phyloP scores from a whole-genome alignment of 2,888 invertebrate genomes.

The Rhyacophila evoluta region DNA sequence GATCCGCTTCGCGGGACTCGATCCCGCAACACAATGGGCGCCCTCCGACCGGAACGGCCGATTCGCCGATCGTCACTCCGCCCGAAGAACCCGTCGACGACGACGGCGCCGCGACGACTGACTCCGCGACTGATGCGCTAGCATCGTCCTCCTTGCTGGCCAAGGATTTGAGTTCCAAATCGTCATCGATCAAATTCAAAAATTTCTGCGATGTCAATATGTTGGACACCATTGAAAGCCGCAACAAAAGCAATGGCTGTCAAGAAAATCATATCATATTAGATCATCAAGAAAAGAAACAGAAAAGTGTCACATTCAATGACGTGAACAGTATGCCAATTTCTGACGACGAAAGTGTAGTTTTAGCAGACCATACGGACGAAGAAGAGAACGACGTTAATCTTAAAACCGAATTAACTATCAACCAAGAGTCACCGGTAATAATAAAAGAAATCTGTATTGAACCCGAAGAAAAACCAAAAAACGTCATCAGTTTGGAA shows the following conservation, averaged over 20 bases:
- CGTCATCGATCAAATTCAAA: constrained; percentile 48
- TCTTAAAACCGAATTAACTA: neutral
- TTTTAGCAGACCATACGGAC: no score
- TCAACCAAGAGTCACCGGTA: neutral
- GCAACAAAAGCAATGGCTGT: neutral
- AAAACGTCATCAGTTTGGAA: neutral
- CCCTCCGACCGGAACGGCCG: constrained; percentile 33
- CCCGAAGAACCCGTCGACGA: neutral
- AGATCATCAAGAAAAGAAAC: neutral
- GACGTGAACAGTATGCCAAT: neutral
- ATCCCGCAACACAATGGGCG: constrained; percentile 23
- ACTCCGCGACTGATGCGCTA: neutral
- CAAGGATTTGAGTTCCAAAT: constrained; percentile 36
- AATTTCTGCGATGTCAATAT: constrained; percentile 52
- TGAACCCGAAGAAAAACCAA: neutral
- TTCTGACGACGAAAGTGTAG: neutral
- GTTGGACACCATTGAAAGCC: constrained; percentile 43
- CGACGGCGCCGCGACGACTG: neutral
- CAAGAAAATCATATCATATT: neutral
- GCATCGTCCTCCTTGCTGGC: neutral
- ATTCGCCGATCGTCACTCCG: constrained; percentile 25
- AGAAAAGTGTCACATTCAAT: neutral
- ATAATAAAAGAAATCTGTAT: neutral
- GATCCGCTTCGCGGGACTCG: constrained; percentile 36
- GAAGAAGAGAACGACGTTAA: neutral